phyloP scores from a whole-genome alignment of 1,140 invertebrate genomes.

The Drosophila yakuba region DNA sequence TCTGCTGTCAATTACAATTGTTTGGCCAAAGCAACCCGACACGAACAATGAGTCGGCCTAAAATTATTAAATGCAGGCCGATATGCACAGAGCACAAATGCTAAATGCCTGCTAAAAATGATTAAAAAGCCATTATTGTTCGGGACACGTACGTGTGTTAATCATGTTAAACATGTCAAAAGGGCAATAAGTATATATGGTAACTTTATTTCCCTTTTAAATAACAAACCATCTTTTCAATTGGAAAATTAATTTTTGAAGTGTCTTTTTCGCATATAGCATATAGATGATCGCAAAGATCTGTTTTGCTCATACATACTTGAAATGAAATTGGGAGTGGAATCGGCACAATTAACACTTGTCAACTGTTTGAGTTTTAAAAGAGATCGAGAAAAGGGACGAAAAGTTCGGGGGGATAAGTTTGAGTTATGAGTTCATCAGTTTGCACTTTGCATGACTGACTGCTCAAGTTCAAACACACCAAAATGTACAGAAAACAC shows the following conservation, averaged over 20 bases:
- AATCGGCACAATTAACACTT: constrained; percentile 52
- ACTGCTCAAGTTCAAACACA: constrained; percentile 7
- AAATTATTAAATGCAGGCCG: constrained; percentile 3
- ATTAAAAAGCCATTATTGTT: too few species aligned
- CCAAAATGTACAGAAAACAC: neutral
- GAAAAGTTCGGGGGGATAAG: neutral
- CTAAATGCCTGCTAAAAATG: neutral
- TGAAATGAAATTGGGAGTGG: constrained; percentile 6
- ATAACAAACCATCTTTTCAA: too few species aligned
- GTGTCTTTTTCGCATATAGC: neutral
- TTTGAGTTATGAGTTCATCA: constrained; percentile 21
- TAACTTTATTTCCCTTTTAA: too few species aligned
- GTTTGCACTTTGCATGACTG: constrained; percentile 2
- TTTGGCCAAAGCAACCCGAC: constrained; percentile 25
- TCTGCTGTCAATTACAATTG: constrained; percentile 46
- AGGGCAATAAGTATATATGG: too few species aligned
- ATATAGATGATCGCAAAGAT: neutral
- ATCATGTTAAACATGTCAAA: neutral
- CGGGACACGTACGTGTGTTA: too few species aligned
- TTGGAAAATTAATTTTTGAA: neutral
- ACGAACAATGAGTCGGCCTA: constrained; percentile 15
- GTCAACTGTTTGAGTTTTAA: constrained; percentile 37
- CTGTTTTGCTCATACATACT: constrained; percentile 2
- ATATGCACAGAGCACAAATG: constrained; percentile 5
- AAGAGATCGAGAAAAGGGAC: neutral